These are phyloP conservation scores for Drosophila kurseongensis DNA, from an alignment of 1,140 invertebrate genomes.

Conservation along the genomic window DNA sequence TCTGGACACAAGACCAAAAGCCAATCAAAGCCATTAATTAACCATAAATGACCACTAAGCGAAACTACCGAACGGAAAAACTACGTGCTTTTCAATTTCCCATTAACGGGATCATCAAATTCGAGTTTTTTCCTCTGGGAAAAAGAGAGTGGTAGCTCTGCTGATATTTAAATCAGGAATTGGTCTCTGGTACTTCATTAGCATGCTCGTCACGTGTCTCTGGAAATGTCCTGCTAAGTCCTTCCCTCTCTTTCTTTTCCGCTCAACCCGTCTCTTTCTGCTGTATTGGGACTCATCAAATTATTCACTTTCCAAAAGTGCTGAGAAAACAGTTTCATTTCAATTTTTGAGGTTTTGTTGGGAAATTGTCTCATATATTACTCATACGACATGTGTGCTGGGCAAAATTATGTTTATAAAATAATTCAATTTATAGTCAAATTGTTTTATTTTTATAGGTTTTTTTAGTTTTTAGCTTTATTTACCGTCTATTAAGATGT, in stretches of 20 bases:
- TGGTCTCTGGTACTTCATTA: slow-evolving; percentile 30
- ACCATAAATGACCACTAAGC: slow-evolving; percentile 45
- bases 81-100: slow-evolving; percentile 53
- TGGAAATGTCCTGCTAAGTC: slow-evolving; percentile 26
- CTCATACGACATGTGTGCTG: neutral
- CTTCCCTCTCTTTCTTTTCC: neutral
- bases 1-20: slow-evolving; percentile 24
- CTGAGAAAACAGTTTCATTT: neutral
- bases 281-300: slow-evolving; percentile 14
- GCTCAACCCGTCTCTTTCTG: neutral
- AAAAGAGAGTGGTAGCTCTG: neutral
- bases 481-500: too few species aligned
- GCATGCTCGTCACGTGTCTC: slow-evolving; percentile 51
- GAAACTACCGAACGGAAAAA: slow-evolving; percentile 13
- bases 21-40: slow-evolving; percentile 55
- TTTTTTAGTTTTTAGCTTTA: too few species aligned
- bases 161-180: slow-evolving; percentile 45
- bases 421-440: too few species aligned
- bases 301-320: neutral
- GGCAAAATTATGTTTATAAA: too few species aligned
- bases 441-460: too few species aligned
- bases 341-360: neutral
- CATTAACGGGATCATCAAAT: slow-evolving; percentile 64
- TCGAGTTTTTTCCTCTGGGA: slow-evolving; percentile 25
- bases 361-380: neutral